Percentiles rank a stretch among this genome's conserved stretches.
Conservation (phyloP, 2,888 invertebrate species). For the Epirrita christyi region DNA sequence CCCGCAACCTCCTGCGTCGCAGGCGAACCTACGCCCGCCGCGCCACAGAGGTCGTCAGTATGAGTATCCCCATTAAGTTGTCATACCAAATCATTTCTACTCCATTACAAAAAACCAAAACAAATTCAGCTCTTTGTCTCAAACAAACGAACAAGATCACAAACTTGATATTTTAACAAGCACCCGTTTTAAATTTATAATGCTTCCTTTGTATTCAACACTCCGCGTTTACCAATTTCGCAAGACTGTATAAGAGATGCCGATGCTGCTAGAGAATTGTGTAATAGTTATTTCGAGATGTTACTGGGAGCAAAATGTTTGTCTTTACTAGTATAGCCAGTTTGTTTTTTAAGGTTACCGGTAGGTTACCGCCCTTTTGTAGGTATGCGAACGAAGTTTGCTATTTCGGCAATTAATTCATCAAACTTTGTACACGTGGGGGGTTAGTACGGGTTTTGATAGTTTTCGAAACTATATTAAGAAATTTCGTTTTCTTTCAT, state of each 20-base stretch:
- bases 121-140: conserved; percentile 17
- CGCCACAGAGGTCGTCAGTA: too few species aligned
- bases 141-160: conserved; percentile 47
- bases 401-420: too few species aligned
- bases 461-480: too few species aligned
- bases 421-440: too few species aligned
- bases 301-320: neutral
- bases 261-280: neutral
- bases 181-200: conserved; percentile 78
- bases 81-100: conserved; percentile 14
- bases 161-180: conserved; percentile 78
- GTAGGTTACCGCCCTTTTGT: too few species aligned
- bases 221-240: conserved; percentile 66
- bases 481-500: too few species aligned
- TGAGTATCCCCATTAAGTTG: neutral
- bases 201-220: conserved; percentile 77
- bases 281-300: neutral
- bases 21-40: too few species aligned
- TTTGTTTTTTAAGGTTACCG: too few species aligned
- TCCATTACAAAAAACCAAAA: conserved; percentile 6
- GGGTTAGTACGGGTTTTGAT: too few species aligned
- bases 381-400: too few species aligned
- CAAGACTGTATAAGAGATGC: conserved; percentile 51
- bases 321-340: too few species aligned
- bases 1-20: too few species aligned